Conservation (phyloP, 2,888 invertebrate species). For the Erebia ligea region DNA sequence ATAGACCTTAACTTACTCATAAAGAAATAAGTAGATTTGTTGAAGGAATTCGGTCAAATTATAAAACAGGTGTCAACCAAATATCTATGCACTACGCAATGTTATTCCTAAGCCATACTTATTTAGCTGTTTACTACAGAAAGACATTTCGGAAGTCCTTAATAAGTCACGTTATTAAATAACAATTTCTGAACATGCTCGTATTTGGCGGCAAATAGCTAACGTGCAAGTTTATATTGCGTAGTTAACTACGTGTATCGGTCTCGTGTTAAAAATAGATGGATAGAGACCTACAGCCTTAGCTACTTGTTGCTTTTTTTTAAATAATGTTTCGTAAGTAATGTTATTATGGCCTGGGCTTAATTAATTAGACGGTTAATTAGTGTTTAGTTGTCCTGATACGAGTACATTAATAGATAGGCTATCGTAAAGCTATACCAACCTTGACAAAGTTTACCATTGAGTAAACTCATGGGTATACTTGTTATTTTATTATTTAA, state of each 20-base stretch:
- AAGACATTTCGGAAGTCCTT: constrained; percentile 18
- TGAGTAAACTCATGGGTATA: too few species aligned
- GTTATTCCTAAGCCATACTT: background rate
- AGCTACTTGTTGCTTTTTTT: background rate
- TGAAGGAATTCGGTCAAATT: background rate
- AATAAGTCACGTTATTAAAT: constrained; percentile 15
- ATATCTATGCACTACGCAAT: background rate
- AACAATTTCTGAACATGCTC: background rate
- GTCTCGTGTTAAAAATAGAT: background rate
- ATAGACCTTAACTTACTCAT: too few species aligned
- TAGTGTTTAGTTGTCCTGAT: background rate
- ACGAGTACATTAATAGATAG: background rate
- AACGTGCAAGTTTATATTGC: background rate
- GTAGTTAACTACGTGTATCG: background rate
- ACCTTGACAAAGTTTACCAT: too few species aligned
- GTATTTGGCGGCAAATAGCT: background rate
- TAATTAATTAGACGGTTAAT: background rate
- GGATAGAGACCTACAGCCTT: background rate
- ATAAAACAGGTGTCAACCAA: background rate
- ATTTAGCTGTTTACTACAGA: background rate
- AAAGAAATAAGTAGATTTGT: background rate
- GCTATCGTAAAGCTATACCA: too few species aligned
- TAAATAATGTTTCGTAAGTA: background rate
- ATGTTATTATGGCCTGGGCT: background rate
- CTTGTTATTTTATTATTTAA: too few species aligned